Conservation (phyloP, 2,113 vertebrate species). For the Bambusicola thoracicus region DNA sequence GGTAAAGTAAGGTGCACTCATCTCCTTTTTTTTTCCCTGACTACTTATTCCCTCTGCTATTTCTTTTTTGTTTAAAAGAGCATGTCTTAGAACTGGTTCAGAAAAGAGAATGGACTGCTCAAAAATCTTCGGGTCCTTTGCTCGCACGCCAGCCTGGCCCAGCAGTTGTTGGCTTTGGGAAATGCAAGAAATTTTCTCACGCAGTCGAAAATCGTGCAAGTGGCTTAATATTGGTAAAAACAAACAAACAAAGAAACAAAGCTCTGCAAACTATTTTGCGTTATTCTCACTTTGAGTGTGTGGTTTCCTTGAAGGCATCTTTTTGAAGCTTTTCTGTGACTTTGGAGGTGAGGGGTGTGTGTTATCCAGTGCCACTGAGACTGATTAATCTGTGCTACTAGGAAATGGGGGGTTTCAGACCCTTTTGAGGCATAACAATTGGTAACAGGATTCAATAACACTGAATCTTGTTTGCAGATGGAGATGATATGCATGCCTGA, state of each 20-base stretch:
- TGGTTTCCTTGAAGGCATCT: not conserved
- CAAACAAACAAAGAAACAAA: not conserved
- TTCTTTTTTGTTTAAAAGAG: not conserved
- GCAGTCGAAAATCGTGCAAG: not conserved
- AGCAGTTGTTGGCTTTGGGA: not conserved
- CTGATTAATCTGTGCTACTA: not conserved
- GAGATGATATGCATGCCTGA: not conserved
- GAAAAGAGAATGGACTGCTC: not conserved
- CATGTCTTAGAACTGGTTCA: not conserved
- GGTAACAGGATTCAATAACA: not conserved
- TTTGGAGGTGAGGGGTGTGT: not conserved
- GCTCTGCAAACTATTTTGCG: not conserved
- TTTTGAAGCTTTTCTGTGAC: not conserved
- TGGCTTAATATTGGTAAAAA: not conserved
- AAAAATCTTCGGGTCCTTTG: not conserved
- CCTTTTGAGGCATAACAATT: not conserved
- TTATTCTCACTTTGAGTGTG: not conserved
- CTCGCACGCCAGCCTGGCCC: not conserved
- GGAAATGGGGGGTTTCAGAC: not conserved
- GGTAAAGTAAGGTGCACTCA: not conserved
- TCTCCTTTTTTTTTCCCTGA: not conserved
- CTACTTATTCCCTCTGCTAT: not conserved
- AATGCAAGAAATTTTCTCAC: not conserved
- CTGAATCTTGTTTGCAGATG: not conserved
- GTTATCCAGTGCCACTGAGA: not conserved